Base-by-base conservation (phyloP, 2,113 vertebrate genomes). In the Leptosomus discolor region DNA sequence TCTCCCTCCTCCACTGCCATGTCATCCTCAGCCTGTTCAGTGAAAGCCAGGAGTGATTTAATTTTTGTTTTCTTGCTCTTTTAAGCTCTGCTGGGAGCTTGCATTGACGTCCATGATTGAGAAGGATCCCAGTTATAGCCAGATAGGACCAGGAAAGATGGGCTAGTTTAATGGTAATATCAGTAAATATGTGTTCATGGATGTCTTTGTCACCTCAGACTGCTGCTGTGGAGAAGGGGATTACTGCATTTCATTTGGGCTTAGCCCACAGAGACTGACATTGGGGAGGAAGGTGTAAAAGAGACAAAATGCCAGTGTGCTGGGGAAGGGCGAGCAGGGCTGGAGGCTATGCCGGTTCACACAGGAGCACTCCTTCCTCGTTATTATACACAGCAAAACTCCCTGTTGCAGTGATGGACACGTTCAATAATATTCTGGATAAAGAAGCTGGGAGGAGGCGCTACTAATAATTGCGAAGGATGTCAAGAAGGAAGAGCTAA, bases 331-430 rank as follows among this genome's bases (percentile, higher is more conserved):
- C 1, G 3, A 1, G 8, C 27, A 18, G 46, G 2, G 30, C 43
- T 45, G 0, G 41, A 18, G n/a, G 36, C 53, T n/a, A 15, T 0
- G 1, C 32, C 1, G 3, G 24, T 9, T 86, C 50, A 39, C 34
- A 4, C 12, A 18, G 34, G 36, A 91, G 29, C 48, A 1, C 34
- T 81, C 34, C 24, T 39, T 43, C 60, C 74, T 41, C 26, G 12
- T 24, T 63, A 1, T 9, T 36, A 21, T 41, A 82, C 58, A 32
- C 57, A 83, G 43, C 57, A 50, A 6, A 53, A 7, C 37, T 64
- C 46, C 54, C 51, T 6, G 2, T 16, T 34, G 70, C 65, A 43
- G 18, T 48, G 70, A 76, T 71, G 61, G 88, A 73, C 85, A 32
- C 0, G 4, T 60, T 63, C 81, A 70, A 26, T 60, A 50, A 56